Evolutionary conservation across 2,797 vertebrate genomes (phyloP).

Genomic region (Pseudotriccus pelzelni): DNA sequence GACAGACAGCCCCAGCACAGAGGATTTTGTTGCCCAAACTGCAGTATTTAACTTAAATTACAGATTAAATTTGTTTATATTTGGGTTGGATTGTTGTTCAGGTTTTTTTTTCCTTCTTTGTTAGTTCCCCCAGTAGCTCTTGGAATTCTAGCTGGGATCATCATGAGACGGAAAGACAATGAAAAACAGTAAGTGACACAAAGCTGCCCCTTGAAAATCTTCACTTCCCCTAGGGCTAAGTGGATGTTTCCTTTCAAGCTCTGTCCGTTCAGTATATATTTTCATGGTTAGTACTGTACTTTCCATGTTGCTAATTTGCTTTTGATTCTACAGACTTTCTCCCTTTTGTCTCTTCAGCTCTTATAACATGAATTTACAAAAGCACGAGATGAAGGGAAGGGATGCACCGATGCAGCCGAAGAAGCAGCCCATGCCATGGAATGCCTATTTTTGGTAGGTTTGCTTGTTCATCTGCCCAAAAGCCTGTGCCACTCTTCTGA

Average conservation of each 20-base stretch:
- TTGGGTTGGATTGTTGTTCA: too few relatives aligned
- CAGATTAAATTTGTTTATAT: not conserved
- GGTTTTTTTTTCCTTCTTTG: not conserved
- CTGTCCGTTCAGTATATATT: rapidly evolving
- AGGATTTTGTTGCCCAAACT: not conserved
- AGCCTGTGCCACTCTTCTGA: not conserved
- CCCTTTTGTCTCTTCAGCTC: not conserved
- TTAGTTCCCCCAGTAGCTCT: not conserved
- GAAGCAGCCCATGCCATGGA: not conserved
- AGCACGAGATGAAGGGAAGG: rapidly evolving
- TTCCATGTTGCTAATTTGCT: too few relatives aligned
- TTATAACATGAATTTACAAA: not conserved
- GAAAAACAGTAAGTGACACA: not conserved
- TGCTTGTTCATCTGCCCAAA: not conserved
- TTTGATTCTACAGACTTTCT: not conserved
- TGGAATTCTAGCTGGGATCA: not conserved
- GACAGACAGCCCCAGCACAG: not conserved
- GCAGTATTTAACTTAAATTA: not conserved
- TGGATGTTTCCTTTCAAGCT: not conserved
- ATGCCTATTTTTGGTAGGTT: conserved; percentile 30
- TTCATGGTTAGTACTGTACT: rapidly evolving
- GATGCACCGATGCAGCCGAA: rapidly evolving
- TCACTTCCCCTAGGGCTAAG: not conserved
- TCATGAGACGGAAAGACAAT: not conserved
- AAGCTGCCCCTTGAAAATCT: not conserved